A percentile compares a stretch with the other conserved stretches of the same genome.
phyloP scores from a whole-genome alignment of 2,797 vertebrate genomes.

The Silurus lanzhouensis region DNA sequence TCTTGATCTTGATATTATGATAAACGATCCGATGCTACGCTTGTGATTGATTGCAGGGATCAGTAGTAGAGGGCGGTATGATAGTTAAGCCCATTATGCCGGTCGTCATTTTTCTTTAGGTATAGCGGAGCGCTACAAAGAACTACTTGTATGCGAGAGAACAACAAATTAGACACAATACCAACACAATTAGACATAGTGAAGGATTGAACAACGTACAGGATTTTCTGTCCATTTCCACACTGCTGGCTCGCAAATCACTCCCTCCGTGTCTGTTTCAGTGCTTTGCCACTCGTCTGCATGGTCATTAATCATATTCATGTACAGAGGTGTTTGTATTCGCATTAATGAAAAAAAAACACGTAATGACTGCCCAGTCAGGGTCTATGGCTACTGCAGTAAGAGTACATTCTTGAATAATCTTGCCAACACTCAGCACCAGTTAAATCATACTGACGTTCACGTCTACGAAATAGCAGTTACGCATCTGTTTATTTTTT shows the following conservation, averaged over 20 bases:
- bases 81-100: background rate
- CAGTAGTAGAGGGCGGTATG: background rate
- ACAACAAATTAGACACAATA: background rate
- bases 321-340: conserved; percentile 19
- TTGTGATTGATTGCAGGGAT: background rate
- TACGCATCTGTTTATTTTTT: background rate
- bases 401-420: background rate
- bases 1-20: background rate
- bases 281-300: conserved; percentile 1
- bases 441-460: background rate
- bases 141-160: background rate
- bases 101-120: background rate
- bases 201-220: background rate
- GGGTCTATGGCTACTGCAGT: background rate
- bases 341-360: background rate
- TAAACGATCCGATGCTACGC: background rate
- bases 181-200: background rate
- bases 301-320: conserved; percentile 11
- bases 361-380: background rate
- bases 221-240: conserved; percentile 9
- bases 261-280: background rate
- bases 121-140: background rate
- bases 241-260: conserved; percentile 5
- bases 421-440: background rate
- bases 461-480: background rate